These are phyloP conservation scores for Potamarius usumacintae DNA, from an alignment of 2,113 vertebrate genomes.

Conservation along the genomic window DNA sequence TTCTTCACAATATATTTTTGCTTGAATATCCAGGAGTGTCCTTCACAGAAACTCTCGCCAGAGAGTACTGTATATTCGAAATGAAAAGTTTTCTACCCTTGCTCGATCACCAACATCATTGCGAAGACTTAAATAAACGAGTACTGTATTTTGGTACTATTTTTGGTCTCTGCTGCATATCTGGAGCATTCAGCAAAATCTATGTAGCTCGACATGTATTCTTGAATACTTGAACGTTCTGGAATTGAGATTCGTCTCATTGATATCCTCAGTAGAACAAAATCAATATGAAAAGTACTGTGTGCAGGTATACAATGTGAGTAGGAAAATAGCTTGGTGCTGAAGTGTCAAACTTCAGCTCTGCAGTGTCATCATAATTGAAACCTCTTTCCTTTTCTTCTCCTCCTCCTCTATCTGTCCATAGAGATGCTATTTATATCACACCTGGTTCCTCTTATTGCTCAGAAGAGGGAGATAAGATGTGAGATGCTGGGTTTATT, in stretches of 20 bases:
- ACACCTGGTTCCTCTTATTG: slow-evolving; percentile 17
- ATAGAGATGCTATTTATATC: slow-evolving; percentile 32
- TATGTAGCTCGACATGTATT: background rate
- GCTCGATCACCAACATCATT: background rate
- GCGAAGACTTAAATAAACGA: background rate
- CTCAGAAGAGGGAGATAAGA: background rate
- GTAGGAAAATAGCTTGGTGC: background rate
- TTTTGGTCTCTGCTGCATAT: background rate
- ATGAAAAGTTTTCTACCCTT: background rate
- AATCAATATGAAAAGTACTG: background rate
- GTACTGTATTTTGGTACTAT: background rate
- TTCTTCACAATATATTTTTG: background rate
- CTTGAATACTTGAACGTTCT: background rate
- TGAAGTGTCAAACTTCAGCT: background rate
- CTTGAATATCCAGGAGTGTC: background rate
- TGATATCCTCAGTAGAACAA: background rate
- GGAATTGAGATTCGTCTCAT: background rate
- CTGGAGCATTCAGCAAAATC: background rate
- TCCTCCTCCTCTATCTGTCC: background rate
- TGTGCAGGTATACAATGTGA: background rate
- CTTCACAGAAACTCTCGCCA: too few species aligned
- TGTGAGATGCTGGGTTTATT: background rate
- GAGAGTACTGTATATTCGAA: too few species aligned
- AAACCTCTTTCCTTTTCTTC: background rate
- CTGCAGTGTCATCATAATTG: background rate